Evolutionary conservation across 2,113 vertebrate genomes (phyloP).

Genomic region (Turdus rufiventris): DNA sequence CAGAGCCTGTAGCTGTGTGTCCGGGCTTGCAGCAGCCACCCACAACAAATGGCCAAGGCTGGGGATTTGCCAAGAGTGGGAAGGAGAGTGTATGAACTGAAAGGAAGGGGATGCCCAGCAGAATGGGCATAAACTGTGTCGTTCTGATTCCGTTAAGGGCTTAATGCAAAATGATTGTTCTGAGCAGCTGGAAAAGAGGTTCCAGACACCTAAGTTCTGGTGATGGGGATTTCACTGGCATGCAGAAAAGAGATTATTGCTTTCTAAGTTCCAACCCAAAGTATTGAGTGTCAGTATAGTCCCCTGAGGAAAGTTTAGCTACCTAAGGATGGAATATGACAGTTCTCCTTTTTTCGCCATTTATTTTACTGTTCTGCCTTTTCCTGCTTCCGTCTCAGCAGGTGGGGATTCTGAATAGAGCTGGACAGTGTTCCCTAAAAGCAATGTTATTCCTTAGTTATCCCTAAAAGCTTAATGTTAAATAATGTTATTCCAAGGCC

Average conservation of each 20-base stretch:
- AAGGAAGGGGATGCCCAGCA: background rate
- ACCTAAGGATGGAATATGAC: background rate
- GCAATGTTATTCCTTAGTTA: background rate
- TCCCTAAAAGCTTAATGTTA: background rate
- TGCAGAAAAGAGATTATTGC: background rate
- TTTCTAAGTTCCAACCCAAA: background rate
- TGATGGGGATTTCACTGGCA: background rate
- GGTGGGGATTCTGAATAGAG: background rate
- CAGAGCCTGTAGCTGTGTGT: background rate
- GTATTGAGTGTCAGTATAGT: background rate
- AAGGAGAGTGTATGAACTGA: background rate
- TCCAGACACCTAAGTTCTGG: background rate
- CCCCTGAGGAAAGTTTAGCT: background rate
- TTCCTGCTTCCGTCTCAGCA: background rate
- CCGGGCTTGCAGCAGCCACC: background rate
- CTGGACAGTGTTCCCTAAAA: background rate
- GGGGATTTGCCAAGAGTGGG: background rate
- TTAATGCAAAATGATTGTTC: background rate
- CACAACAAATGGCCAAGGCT: background rate
- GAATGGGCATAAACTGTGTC: background rate
- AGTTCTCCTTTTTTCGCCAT: background rate
- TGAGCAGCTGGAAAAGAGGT: background rate
- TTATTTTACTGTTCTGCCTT: background rate
- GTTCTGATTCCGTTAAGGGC: fast-evolving
- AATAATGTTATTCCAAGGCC: background rate